Evolutionary conservation across 2,113 vertebrate genomes (phyloP).

Genomic region (Pristiophorus japonicus): DNA sequence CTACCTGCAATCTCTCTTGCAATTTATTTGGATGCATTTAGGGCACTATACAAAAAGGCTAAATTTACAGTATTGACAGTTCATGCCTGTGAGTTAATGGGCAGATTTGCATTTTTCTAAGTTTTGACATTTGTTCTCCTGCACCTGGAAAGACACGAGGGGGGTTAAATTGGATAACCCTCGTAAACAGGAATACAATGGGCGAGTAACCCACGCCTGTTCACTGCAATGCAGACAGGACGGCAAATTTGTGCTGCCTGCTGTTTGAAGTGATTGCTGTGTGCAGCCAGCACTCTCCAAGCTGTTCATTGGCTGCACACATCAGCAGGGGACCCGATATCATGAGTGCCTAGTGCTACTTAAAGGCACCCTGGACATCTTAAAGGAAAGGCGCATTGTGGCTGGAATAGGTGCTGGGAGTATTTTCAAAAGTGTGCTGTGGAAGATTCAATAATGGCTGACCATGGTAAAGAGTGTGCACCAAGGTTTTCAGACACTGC

Average conservation of each 20-base stretch:
- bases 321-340: too few relatives aligned
- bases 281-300: not conserved
- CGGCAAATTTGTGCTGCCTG: not conserved
- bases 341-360: too few relatives aligned
- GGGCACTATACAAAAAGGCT: not conserved
- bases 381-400: too few relatives aligned
- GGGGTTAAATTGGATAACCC: not conserved
- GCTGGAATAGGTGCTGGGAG: too few relatives aligned
- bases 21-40: conserved; percentile 21
- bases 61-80: conserved; percentile 9
- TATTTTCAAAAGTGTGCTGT: too few relatives aligned
- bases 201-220: not conserved
- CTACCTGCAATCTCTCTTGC: not conserved
- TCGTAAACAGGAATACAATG: not conserved
- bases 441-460: too few relatives aligned
- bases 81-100: not conserved
- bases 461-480: too few relatives aligned
- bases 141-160: not conserved
- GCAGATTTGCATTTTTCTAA: not conserved
- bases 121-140: conserved; percentile 22
- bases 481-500: too few relatives aligned
- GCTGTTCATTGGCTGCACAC: not conserved
- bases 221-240: not conserved
- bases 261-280: not conserved
- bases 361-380: too few relatives aligned